Conservation (phyloP, 2,113 vertebrate genomes). For the Hemibagrus wyckioides region DNA sequence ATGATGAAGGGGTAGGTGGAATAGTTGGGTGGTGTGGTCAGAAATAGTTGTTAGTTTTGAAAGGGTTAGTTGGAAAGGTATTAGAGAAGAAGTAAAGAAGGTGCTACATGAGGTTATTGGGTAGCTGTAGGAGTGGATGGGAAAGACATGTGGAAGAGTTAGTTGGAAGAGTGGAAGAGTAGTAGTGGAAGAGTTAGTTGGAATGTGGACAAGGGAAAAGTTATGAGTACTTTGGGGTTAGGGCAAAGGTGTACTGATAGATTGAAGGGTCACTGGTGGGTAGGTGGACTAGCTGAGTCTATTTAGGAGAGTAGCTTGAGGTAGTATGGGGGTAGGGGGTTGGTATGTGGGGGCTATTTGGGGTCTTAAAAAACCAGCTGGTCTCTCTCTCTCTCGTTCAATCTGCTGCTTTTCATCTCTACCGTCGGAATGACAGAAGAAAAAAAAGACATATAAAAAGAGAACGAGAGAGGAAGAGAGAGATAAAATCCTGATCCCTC, state of each 20-base stretch:
- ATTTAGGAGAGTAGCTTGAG: too few species aligned
- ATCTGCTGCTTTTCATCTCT: constrained; percentile 20
- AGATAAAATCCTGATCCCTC: constrained; percentile 9
- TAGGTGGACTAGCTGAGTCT: neutral
- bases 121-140: neutral
- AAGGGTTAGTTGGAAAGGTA: neutral
- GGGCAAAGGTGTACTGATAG: neutral
- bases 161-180: neutral
- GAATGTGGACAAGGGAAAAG: neutral
- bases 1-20: neutral
- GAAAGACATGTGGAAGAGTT: neutral
- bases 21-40: neutral
- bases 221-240: neutral
- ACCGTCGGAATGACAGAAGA: neutral
- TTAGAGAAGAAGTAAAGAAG: neutral
- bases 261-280: neutral
- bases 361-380: constrained; percentile 13
- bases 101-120: neutral
- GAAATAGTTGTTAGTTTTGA: neutral
- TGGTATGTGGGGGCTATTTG: neutral
- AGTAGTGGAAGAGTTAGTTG: neutral
- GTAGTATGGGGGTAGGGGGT: neutral
- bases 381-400: constrained; percentile 16
- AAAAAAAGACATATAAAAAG: neutral
- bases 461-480: constrained; percentile 41